Evolutionary conservation across 2,113 vertebrate species (phyloP).

Genomic region (Chamaea fasciata): DNA sequence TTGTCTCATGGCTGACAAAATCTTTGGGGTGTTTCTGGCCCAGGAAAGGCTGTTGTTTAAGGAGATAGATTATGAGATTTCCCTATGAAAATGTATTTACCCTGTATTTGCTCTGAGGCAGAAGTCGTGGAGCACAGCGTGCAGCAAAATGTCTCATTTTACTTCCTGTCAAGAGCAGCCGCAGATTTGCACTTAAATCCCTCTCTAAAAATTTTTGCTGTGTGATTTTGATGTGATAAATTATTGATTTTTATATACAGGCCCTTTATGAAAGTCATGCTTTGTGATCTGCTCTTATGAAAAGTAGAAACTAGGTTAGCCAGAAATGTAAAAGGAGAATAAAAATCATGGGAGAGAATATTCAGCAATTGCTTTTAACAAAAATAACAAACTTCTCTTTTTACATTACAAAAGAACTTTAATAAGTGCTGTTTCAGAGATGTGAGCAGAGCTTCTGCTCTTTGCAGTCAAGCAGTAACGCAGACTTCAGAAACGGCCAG

Average conservation of each 20-base stretch:
- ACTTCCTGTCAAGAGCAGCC: not conserved
- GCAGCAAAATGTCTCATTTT: constrained; percentile 13
- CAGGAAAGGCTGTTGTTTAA: not conserved
- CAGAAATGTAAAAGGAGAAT: constrained; percentile 1
- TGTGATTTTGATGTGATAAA: not conserved
- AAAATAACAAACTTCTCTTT: not conserved
- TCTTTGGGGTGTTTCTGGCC: not conserved
- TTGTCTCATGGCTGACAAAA: not conserved
- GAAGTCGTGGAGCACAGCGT: not conserved
- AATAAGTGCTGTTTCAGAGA: not conserved
- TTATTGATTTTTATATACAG: constrained; percentile 14
- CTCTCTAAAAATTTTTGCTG: not conserved
- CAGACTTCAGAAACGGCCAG: not conserved
- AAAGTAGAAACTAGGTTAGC: not conserved
- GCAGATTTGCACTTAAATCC: not conserved
- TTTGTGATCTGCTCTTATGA: not conserved
- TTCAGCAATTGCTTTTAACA: not conserved
- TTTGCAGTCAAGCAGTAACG: not conserved
- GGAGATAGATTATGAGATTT: not conserved
- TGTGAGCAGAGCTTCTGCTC: not conserved
- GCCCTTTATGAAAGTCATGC: not conserved
- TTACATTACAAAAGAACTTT: not conserved
- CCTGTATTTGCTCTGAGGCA: not conserved
- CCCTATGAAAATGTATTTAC: not conserved
- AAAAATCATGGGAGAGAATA: not conserved